These are phyloP conservation scores for Sussaba pulchella DNA, from an alignment of 2,888 invertebrate species.

Conservation along the genomic window DNA sequence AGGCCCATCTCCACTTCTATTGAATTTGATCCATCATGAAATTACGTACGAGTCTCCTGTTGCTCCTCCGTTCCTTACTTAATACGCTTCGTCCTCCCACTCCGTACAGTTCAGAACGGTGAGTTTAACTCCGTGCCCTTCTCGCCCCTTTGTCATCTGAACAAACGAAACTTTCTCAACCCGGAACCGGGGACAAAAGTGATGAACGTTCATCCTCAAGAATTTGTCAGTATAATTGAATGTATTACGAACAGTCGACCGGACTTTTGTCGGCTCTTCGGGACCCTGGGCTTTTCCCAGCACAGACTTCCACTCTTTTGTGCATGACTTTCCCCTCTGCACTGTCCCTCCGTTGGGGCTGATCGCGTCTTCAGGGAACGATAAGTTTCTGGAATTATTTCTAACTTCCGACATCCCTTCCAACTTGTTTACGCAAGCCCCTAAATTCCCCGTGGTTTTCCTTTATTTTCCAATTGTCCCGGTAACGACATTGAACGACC, in stretches of 20 bases:
- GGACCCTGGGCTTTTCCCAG: background rate
- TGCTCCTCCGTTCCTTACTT: constrained; percentile 14
- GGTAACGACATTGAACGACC: background rate
- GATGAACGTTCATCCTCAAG: background rate
- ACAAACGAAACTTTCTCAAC: background rate
- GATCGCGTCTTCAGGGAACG: background rate
- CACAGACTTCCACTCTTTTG: background rate
- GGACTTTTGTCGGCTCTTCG: constrained; percentile 10
- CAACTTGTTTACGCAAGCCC: constrained; percentile 1
- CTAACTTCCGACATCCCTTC: constrained; percentile 10
- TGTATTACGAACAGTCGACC: constrained; percentile 13
- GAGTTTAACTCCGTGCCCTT: background rate
- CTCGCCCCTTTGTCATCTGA: background rate
- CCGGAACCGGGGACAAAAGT: background rate
- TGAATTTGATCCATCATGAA: constrained; percentile 53
- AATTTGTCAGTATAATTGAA: constrained; percentile 37
- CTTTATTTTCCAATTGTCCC: constrained; percentile 12
- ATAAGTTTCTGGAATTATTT: constrained; percentile 22
- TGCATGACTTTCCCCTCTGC: constrained; percentile 1
- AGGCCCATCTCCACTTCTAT: constrained; percentile 45
- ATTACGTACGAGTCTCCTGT: constrained; percentile 57
- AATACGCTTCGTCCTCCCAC: background rate
- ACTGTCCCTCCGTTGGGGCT: constrained; percentile 7
- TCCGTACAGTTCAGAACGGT: background rate
- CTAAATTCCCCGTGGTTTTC: background rate